phyloP scores from a whole-genome alignment of 2,797 vertebrate genomes.

The Gephyroberyx darwinii region DNA sequence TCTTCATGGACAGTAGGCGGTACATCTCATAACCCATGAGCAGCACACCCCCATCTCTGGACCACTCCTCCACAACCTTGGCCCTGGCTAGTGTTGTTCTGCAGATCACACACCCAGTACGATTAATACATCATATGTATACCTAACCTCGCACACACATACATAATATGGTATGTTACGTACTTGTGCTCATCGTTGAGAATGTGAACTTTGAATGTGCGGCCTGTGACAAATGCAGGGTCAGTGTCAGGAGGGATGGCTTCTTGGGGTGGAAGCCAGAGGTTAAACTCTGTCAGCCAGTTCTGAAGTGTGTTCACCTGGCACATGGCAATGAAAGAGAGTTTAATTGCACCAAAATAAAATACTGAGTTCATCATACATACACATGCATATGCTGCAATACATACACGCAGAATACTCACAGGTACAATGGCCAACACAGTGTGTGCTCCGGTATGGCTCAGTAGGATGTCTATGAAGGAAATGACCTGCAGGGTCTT shows the following conservation, averaged over 20 bases:
- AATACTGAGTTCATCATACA: background rate
- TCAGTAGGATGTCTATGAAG: conserved; percentile 95
- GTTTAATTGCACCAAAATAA: conserved; percentile 17
- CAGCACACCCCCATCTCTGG: conserved; percentile 92
- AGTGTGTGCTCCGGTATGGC: conserved; percentile 94
- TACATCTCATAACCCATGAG: conserved; percentile 99
- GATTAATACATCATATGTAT: conserved; percentile 27
- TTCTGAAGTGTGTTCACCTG: conserved; percentile 99
- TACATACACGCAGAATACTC: conserved; percentile 70
- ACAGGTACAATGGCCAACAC: conserved; percentile 98
- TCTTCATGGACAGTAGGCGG: conserved; percentile 96
- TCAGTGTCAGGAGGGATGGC: conserved; percentile 87
- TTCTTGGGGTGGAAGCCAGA: conserved; percentile 95
- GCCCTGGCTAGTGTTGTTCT: conserved; percentile 94
- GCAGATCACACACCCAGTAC: conserved; percentile 38
- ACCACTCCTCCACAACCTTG: conserved; percentile 97
- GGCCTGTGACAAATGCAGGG: conserved; percentile 83
- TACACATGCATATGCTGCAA: background rate
- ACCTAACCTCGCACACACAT: background rate
- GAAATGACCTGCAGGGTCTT: conserved; percentile 99
- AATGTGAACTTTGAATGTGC: conserved; percentile 94
- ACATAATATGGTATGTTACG: conserved; percentile 46
- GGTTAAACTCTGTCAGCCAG: conserved; percentile 97
- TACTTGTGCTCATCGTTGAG: conserved; percentile 99
- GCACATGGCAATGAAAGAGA: conserved; percentile 38